Evolutionary conservation across 2,113 vertebrate species (phyloP), one percentile per base, ranked within the genome.

Genomic region (Microtus oregoni): DNA sequence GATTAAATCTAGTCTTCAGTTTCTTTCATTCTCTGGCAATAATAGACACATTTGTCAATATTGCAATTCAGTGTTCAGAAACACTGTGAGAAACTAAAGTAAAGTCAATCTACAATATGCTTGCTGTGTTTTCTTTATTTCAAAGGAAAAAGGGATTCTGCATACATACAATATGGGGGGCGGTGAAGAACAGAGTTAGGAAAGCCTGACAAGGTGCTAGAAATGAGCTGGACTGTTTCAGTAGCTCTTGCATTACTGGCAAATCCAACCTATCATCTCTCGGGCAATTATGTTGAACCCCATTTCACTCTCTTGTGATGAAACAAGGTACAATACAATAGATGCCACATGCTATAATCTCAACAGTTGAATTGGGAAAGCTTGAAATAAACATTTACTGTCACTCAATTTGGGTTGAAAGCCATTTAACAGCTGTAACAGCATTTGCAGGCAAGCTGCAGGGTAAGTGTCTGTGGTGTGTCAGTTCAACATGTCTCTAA

Each of bases 381-480:
- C 91, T 90, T 73, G 96, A 98, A 97, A 97, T 86, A 95, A 98
- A 96, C 87, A 76, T 89, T 77, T 97, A 58, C 83, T 93, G 72
- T 94, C 91, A 92, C 77, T 98, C 89, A 82, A 14, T 68, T 97
- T 98, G 90, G 79, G 92, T 94, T 89, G 85, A 35, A 93, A 96
- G 89, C n/a, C 55, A 83, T 77, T 97, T 97, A 97, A 88, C 83
- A 97, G 82, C 67, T 96, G 47, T 78, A 92, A 86, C 5, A 75
- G 58, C 17, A 47, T 96, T 96, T 95, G 38, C 35, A 97, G 94
- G 83, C 0, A 0, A 55, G 93, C 96, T 98, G 68, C 77, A 96
- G 94, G 85, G 61, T 97, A 93, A 97, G 26, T 94, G 94, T 78
- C 92, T 52, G 0, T 91, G 55, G 92, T 91, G 96, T 24, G 0